A percentile compares a stretch with the other conserved stretches of the same genome.
Evolutionary conservation across 2,797 vertebrate species (phyloP).

Genomic region (Cyclura pinguis): DNA sequence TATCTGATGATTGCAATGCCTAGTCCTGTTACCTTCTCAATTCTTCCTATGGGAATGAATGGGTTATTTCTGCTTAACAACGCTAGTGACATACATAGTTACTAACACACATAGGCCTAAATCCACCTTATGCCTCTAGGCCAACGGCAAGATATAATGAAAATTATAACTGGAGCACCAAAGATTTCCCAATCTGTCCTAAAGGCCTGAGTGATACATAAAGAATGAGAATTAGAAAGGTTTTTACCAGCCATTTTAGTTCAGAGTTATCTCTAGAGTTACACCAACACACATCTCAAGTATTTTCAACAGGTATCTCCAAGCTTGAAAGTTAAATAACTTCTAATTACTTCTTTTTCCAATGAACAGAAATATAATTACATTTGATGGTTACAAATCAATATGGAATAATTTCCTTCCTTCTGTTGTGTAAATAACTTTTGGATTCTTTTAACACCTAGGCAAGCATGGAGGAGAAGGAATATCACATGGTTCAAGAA

Average conservation of each 20-base stretch:
- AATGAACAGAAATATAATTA: no score
- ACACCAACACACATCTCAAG: neutral
- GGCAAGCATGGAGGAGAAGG: no score
- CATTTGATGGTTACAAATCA: no score
- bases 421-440: neutral
- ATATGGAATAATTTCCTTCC: neutral
- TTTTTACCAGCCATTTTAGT: neutral
- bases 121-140: neutral
- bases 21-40: no score
- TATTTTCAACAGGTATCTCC: neutral
- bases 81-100: no score
- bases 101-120: no score
- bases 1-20: no score
- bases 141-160: no score
- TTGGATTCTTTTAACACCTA: neutral
- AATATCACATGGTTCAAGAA: no score
- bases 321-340: neutral
- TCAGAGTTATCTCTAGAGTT: neutral
- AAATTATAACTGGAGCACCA: neutral
- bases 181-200: neutral
- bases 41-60: no score
- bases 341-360: neutral
- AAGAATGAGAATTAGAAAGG: neutral
- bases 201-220: neutral
- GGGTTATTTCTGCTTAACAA: no score